These are phyloP conservation scores for Agrotis exclamationis DNA, from an alignment of 2,888 invertebrate genomes.

Conservation along the genomic window DNA sequence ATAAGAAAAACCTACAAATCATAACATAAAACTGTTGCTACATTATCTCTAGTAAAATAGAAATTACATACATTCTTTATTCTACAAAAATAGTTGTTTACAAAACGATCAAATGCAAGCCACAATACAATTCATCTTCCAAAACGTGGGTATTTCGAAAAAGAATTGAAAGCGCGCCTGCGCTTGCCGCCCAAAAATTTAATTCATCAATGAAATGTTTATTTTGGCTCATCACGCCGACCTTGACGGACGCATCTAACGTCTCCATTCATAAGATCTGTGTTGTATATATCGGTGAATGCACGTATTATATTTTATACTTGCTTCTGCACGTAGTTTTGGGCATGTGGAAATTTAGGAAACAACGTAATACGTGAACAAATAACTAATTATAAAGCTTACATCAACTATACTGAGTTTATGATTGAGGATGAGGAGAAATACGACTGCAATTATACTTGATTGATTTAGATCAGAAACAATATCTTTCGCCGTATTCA, in stretches of 20 bases:
- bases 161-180: slow-evolving; percentile 20
- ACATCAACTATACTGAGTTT: too few species aligned
- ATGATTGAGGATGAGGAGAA: too few species aligned
- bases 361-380: slow-evolving; percentile 14
- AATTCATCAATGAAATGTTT: slow-evolving; percentile 62
- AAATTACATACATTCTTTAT: slow-evolving; percentile 41
- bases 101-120: slow-evolving; percentile 28
- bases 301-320: slow-evolving; percentile 51
- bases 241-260: slow-evolving; percentile 60
- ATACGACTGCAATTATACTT: too few species aligned
- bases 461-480: too few species aligned
- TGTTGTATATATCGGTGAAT: slow-evolving; percentile 49
- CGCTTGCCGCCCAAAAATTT: slow-evolving; percentile 32
- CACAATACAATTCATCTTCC: slow-evolving; percentile 39
- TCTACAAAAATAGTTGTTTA: slow-evolving; percentile 43
- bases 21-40: slow-evolving; percentile 32
- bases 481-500: too few species aligned
- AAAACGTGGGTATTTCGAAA: slow-evolving; percentile 44
- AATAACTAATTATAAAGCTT: neutral
- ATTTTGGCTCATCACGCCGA: slow-evolving; percentile 56
- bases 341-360: neutral
- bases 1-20: slow-evolving; percentile 39
- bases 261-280: slow-evolving; percentile 58
- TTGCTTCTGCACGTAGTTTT: slow-evolving; percentile 19
- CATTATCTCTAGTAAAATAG: slow-evolving; percentile 28